Evolutionary conservation across 2,797 vertebrate genomes (phyloP).

Genomic region (Hafferia zeledoni): DNA sequence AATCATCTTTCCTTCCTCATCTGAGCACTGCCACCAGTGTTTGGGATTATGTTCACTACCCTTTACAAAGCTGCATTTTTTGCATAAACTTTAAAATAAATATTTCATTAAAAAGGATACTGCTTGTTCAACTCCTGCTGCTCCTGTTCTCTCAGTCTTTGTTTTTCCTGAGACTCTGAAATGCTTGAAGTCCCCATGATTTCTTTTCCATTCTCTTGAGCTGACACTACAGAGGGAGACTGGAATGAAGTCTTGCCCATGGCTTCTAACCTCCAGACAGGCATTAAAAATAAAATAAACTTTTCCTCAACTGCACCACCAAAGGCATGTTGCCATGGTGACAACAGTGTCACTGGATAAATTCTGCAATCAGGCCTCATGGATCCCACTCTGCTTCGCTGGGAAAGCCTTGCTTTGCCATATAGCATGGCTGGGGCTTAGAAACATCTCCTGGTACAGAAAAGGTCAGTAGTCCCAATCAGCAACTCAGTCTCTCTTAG

Average conservation of each 20-base stretch:
- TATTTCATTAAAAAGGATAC: neutral
- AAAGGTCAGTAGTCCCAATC: neutral
- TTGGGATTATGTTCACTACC: neutral
- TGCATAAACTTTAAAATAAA: neutral
- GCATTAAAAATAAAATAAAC: neutral
- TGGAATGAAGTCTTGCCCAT: neutral
- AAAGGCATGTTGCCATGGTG: neutral
- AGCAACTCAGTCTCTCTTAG: neutral
- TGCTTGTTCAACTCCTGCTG: neutral
- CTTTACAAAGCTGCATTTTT: neutral
- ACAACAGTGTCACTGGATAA: neutral
- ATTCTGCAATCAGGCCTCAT: neutral
- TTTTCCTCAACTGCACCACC: neutral
- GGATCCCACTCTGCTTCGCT: accelerated
- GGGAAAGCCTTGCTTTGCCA: neutral
- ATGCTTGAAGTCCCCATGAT: neutral
- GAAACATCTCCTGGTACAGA: neutral
- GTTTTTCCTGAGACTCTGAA: neutral
- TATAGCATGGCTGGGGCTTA: neutral
- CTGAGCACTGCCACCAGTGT: neutral
- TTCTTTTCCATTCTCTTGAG: neutral
- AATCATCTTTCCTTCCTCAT: neutral
- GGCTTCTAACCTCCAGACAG: neutral
- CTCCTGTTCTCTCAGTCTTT: neutral
- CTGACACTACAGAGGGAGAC: neutral